phyloP scores from a whole-genome alignment of 2,797 vertebrate genomes.

The Sebastes trivittatus region DNA sequence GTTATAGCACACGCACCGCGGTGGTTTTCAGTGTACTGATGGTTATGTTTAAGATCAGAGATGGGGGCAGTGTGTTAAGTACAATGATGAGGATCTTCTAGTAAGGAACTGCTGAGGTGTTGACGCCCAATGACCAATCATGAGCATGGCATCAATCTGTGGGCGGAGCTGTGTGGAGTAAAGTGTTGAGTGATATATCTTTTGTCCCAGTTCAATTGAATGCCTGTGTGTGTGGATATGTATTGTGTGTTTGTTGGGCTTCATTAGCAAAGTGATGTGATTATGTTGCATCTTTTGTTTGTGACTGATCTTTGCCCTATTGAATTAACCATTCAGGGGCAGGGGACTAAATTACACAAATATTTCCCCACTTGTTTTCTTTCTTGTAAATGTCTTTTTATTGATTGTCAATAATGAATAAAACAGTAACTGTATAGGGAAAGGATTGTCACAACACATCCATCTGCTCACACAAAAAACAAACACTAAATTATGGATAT shows the following conservation, averaged over 20 bases:
- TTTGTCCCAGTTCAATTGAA: conserved; percentile 14
- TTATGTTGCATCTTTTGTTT: conserved; percentile 14
- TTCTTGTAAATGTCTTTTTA: no score
- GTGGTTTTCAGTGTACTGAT: neutral
- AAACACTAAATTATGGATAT: no score
- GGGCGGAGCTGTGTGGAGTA: neutral
- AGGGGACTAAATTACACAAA: neutral
- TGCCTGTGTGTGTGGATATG: neutral
- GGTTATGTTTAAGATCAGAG: neutral
- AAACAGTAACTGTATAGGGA: no score
- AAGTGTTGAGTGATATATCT: conserved; percentile 17
- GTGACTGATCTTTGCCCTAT: conserved; percentile 16
- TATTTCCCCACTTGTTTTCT: neutral
- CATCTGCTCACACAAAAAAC: no score
- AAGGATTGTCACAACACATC: no score
- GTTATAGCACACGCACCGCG: neutral
- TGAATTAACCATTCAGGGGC: neutral
- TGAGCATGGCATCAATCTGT: conserved; percentile 1
- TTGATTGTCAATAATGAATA: no score
- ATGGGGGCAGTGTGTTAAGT: neutral
- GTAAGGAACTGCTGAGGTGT: neutral
- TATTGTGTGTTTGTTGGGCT: neutral
- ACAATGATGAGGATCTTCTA: neutral
- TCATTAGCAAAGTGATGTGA: conserved; percentile 28
- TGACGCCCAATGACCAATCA: conserved; percentile 38